Conservation (phyloP, 2,113 vertebrate genomes). For the Pteropus alecto region DNA sequence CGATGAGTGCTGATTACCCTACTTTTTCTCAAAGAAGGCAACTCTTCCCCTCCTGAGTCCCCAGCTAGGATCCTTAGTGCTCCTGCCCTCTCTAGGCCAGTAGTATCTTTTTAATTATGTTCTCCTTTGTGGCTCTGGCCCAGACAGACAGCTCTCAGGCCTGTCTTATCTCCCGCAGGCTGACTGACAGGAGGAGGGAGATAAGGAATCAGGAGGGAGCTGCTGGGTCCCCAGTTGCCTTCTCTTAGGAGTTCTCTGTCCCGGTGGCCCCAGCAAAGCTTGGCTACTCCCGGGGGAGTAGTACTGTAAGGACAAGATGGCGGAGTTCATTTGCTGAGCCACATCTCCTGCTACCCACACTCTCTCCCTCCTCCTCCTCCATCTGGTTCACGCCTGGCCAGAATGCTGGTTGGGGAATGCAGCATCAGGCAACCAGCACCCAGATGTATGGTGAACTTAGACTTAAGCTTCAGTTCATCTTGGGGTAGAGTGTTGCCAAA, state of each 20-base stretch:
- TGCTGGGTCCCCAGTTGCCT: background rate
- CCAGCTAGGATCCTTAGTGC: background rate
- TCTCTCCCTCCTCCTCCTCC: background rate
- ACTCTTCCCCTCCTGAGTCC: background rate
- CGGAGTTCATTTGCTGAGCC: background rate
- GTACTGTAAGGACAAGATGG: background rate
- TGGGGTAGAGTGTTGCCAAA: background rate
- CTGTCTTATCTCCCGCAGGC: constrained; percentile 46
- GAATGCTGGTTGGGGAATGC: background rate
- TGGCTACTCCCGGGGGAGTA: background rate
- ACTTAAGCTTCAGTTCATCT: background rate
- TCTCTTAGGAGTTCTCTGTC: background rate
- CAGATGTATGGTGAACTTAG: background rate
- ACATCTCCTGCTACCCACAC: fast-evolving
- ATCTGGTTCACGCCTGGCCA: background rate
- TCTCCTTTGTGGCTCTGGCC: constrained; percentile 1
- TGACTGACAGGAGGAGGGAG: constrained; percentile 24
- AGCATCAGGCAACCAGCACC: background rate
- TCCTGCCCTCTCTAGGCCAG: background rate
- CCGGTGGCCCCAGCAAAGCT: background rate
- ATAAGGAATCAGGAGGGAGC: constrained; percentile 42
- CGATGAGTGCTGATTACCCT: background rate
- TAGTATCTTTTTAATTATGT: constrained; percentile 61
- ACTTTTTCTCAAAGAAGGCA: background rate
- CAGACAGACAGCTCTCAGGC: constrained; percentile 54